Conservation (phyloP, 1,140 invertebrate species). For the Anastatus disparis region DNA sequence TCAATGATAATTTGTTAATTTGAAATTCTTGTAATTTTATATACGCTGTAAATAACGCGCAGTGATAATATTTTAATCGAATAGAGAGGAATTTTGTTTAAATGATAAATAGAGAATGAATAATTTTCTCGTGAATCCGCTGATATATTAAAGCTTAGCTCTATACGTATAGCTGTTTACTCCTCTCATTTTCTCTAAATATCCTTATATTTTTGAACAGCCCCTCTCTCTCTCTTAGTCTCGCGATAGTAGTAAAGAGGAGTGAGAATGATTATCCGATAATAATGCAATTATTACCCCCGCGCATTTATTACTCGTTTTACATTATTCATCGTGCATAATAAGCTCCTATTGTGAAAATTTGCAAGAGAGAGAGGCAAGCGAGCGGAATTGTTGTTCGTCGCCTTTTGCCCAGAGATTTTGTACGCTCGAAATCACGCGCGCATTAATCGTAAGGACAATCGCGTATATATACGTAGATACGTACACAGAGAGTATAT, state of each 20-base stretch:
- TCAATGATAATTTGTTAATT: no score
- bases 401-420: not conserved
- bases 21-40: no score
- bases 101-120: not conserved
- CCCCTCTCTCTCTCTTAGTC: no score
- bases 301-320: constrained; percentile 28
- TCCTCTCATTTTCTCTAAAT: constrained; percentile 2
- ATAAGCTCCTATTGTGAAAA: not conserved
- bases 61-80: no score
- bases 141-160: no score
- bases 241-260: no score
- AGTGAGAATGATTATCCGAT: constrained; percentile 1
- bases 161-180: no score
- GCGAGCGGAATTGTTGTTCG: not conserved
- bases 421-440: constrained; percentile 14
- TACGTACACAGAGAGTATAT: not conserved
- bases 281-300: constrained; percentile 31
- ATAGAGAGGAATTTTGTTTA: not conserved
- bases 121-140: not conserved
- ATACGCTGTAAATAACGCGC: no score
- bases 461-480: constrained; percentile 10
- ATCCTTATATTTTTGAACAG: constrained; percentile 14
- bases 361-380: no score
- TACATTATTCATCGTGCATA: constrained; percentile 28
- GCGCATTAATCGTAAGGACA: constrained; percentile 32